Conservation (phyloP, 92 coral and sea anemone genomes). For the Phenganax stokvisi region DNA sequence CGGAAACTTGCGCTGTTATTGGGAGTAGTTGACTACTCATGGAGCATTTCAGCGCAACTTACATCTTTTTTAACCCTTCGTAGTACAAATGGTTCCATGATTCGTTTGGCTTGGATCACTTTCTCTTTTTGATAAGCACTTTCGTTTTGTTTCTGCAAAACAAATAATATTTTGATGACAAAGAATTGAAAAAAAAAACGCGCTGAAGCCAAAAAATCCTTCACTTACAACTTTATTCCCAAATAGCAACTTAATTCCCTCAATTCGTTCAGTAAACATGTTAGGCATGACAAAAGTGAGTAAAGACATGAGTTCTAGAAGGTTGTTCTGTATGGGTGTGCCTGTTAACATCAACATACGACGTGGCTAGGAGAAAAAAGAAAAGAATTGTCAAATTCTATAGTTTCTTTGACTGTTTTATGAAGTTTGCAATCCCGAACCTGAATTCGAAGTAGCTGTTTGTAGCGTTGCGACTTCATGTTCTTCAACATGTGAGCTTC, state of each 20-base stretch:
- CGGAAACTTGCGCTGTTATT: not conserved
- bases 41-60: conserved; percentile 32
- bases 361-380: conserved; percentile 51
- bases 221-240: conserved; percentile 50
- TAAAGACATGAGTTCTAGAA: conserved; percentile 82
- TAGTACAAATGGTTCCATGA: conserved; percentile 92
- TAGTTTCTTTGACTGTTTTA: too few relatives aligned
- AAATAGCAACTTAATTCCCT: conserved; percentile 81
- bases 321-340: conserved; percentile 87
- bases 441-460: conserved; percentile 61
- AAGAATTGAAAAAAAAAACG: not conserved
- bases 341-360: conserved; percentile 88
- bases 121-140: conserved; percentile 63
- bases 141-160: conserved; percentile 50
- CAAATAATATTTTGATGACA: not conserved
- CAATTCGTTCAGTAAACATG: conserved; percentile 70
- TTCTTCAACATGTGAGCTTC: conserved; percentile 97
- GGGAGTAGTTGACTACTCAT: not conserved
- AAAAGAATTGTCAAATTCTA: not conserved
- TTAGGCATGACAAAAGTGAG: conserved; percentile 85
- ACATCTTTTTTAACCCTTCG: conserved; percentile 91
- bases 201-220: not conserved
- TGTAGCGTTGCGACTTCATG: conserved; percentile 91
- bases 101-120: conserved; percentile 75
- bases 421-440: conserved; percentile 28